Evolutionary conservation across 53 echinoderm and acorn worm species (phyloP).

Genomic region (Echinarachnius parma): DNA sequence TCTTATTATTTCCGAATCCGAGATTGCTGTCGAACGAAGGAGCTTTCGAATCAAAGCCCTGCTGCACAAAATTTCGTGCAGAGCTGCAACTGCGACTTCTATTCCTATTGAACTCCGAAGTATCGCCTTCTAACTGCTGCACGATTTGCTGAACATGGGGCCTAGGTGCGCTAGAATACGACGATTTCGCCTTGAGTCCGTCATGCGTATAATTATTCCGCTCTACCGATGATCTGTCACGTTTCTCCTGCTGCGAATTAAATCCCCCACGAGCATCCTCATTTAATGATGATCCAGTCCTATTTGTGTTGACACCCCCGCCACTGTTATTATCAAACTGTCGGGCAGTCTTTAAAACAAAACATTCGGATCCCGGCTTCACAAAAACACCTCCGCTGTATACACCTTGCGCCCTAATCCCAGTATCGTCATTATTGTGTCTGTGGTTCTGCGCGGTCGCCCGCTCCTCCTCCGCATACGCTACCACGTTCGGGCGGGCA

Average conservation of each 20-base stretch:
- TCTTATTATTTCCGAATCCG: conserved; percentile 29
- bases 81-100: conserved; percentile 35
- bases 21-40: not conserved
- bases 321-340: conserved; percentile 27
- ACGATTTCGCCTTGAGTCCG: conserved; percentile 25
- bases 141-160: conserved; percentile 46
- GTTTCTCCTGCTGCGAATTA: conserved; percentile 25
- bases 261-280: conserved; percentile 23
- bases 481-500: conserved; percentile 13
- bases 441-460: conserved; percentile 7
- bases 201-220: conserved; percentile 36
- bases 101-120: conserved; percentile 16
- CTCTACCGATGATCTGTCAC: conserved; percentile 31
- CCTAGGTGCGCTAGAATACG: conserved; percentile 3
- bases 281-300: not conserved
- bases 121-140: conserved; percentile 38
- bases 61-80: conserved; percentile 6
- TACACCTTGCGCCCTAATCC: conserved; percentile 49
- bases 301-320: conserved; percentile 22
- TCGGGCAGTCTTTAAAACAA: conserved; percentile 39
- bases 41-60: conserved; percentile 27
- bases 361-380: conserved; percentile 36
- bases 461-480: conserved; percentile 30
- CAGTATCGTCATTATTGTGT: conserved; percentile 38
- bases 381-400: conserved; percentile 43